Base-by-base conservation (phyloP, 2,888 invertebrate genomes). In the Drosophila glabriapex region DNA sequence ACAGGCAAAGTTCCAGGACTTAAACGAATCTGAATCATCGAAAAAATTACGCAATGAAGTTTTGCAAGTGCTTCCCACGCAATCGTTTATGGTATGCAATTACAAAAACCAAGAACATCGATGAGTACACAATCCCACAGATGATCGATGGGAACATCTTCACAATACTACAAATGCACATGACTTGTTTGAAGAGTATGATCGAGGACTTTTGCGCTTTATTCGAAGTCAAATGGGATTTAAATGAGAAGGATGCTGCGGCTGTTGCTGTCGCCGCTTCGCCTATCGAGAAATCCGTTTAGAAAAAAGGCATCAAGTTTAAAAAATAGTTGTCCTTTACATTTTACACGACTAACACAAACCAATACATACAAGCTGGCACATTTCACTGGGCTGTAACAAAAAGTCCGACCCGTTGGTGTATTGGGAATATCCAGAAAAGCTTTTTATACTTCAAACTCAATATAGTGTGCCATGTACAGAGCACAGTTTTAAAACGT, bases 371-470 rank as follows among this genome's bases (percentile, higher is more conserved):
- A 58, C 35, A 55, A 19, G 61, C 25, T 62, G 25, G 56, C 49
- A 50, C 56, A 62, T 76, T 66, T 67, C 58, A 71, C 46, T 50
- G 46, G 63, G 50, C 72, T 72, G 80, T 88, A 85, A 85, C 89
- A 85, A 85, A 85, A 73, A 75, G 78, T 72, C 55, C 67, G 70
- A 76, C 85, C 74, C 83, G 68, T 70, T 19, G 80, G 90, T 74
- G 85, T 73, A 85, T 88, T 78, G 75, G 78, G 78, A 74, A 76
- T 88, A 86, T 90, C 85, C 78, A 83, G 78, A 78, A 86, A 86
- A 90, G 85, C 85, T 86, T 86, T 86, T 86, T 88, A 88, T 90
- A 89, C 89, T 75, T 90, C 87, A 90, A 90, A 87, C 89, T 84
- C 87, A 87, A 90, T 87, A 87, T 86, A 83, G 82, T 86, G 79